Percentiles rank a stretch among this genome's conserved stretches.
phyloP scores from a whole-genome alignment of 1,140 invertebrate genomes.

The Steinernema feltiae region DNA sequence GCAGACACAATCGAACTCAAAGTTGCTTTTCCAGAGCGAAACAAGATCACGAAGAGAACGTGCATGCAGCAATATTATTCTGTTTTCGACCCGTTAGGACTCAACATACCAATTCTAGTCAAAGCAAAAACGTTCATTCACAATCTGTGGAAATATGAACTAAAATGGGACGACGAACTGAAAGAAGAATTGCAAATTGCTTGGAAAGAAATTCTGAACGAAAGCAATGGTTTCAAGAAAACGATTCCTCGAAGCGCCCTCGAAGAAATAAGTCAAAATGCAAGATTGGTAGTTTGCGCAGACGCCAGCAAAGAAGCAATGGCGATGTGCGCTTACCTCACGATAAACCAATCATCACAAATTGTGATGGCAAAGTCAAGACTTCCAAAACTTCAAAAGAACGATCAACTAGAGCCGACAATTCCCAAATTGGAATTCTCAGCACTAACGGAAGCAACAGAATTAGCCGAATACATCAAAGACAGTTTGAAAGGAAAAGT shows the following conservation, averaged over 20 bases:
- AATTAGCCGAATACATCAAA: not conserved
- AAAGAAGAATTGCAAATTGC: not conserved
- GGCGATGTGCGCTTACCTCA: not conserved
- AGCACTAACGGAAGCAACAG: conserved; percentile 7
- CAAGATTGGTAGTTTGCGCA: not conserved
- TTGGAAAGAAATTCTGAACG: conserved; percentile 14
- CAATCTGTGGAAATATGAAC: conserved; percentile 2
- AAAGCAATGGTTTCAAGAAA: not conserved
- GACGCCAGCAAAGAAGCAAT: conserved; percentile 19
- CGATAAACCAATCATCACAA: not conserved
- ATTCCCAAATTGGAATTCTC: conserved; percentile 18
- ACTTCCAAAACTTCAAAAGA: not conserved
- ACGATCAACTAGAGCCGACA: not conserved
- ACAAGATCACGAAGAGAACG: conserved; percentile 18
- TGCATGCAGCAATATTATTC: not conserved
- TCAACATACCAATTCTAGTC: conserved; percentile 15
- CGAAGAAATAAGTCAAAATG: not conserved
- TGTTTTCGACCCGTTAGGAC: conserved; percentile 26
- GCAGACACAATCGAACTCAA: conserved; percentile 14
- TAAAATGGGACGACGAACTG: conserved; percentile 20
- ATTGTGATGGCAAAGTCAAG: conserved; percentile 17
- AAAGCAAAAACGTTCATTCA: conserved; percentile 16
- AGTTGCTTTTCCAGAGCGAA: not conserved
- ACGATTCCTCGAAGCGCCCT: not conserved
- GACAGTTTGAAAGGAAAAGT: not conserved